Base-by-base conservation (phyloP, 1,140 invertebrate genomes). In the Meloidogyne hapla region DNA sequence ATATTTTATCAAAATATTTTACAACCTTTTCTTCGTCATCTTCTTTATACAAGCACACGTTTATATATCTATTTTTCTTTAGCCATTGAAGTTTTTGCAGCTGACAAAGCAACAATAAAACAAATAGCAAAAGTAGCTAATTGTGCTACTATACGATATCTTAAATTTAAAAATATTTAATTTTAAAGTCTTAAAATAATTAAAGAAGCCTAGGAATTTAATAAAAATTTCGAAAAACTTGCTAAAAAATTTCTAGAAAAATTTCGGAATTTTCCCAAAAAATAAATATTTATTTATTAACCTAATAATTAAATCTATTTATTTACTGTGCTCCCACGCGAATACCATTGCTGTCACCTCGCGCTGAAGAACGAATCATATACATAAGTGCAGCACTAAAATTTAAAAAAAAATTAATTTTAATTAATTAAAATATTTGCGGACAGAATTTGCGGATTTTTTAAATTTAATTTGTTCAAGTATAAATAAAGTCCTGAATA, bases 81-180 rank as follows among this genome's bases (percentile, higher is more conserved):
- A n/a, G 48, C 48, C 18, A 56, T n/a, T 0, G 48, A 56, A 21
- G 48, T 56, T 5, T 56, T 56, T 8, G 48, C 48, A 56, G 48
- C 18, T n/a, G 6, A 56, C n/a, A 18, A 18, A 21, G 48, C 48
- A 21, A 18, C 18, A n/a, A 6, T n/a, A n/a, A 56, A n/a, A 21
- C 48, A 56, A 21, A n/a, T n/a, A 6, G n/a, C 3, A 56, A 56
- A 56, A 6, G 48, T 56, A n/a, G 18, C 48, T 56, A 56, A 56
- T 56, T 56, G 48, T 21, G 48, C 48, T 56, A n/a, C 48, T 56
- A 56, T 56, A 56, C 48, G 48, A 56, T 56, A 56, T n/a, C 48
- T 56, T n/a, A n/a, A 56, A 56, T 21, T 6, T 48, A 48, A 48
- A 18, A 48, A 48, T 1, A 18, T 48, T 33, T 33, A 6, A 33